A percentile compares a stretch with the other conserved stretches of the same genome.
These are phyloP conservation scores for Procambarus virginalis DNA, from an alignment of 1,140 invertebrate species.

Conservation along the genomic window DNA sequence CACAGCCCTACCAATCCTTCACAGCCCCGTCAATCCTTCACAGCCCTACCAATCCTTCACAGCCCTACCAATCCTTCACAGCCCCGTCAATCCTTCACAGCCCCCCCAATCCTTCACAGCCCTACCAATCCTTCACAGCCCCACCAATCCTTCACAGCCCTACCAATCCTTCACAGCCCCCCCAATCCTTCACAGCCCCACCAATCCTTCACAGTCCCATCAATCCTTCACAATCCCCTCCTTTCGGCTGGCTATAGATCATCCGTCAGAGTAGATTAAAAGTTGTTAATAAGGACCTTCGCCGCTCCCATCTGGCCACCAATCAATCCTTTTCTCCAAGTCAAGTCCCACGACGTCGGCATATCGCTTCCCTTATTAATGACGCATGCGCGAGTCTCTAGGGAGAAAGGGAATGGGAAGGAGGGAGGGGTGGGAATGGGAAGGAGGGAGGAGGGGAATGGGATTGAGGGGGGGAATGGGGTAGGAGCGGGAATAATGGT, in stretches of 20 bases:
- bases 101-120: no score
- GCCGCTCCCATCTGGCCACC: neutral
- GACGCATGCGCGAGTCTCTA: neutral
- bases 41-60: no score
- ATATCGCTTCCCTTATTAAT: neutral
- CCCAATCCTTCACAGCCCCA: neutral
- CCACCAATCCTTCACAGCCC: no score
- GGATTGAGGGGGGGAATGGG: neutral
- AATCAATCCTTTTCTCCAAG: neutral
- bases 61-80: no score
- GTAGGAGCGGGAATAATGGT: neutral
- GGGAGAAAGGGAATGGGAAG: neutral
- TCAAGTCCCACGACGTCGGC: neutral
- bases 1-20: no score
- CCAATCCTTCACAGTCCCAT: neutral
- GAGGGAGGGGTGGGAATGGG: neutral
- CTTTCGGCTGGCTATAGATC: neutral
- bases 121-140: no score
- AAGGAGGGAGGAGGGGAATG: neutral
- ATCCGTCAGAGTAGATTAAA: conserved; percentile 9
- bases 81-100: no score
- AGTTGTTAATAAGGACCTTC: conserved; percentile 9
- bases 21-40: no score
- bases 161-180: no score
- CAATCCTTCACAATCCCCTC: no score